Conservation (phyloP, 2,113 vertebrate genomes). For the Scomber japonicus region DNA sequence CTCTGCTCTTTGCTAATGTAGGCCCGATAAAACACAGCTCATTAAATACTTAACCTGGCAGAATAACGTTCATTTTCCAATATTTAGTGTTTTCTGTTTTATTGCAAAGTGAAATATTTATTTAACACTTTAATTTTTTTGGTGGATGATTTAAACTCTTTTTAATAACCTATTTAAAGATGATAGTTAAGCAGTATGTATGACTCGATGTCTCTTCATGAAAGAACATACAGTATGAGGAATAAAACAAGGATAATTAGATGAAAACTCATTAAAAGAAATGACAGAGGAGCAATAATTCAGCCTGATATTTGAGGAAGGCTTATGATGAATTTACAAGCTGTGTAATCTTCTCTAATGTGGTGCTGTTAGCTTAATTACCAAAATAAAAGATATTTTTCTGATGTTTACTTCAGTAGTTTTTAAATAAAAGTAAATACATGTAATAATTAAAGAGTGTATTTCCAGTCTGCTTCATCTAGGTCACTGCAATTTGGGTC, state of each 20-base stretch:
- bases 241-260: not conserved
- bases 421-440: not conserved
- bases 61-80: not conserved
- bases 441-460: not conserved
- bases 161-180: not conserved
- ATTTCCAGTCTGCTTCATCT: not conserved
- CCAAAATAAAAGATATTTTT: not conserved
- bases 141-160: not conserved
- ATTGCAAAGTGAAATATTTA: not conserved
- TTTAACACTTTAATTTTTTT: not conserved
- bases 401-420: not conserved
- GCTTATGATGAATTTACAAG: too few relatives aligned
- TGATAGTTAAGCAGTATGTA: too few relatives aligned
- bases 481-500: constrained; percentile 2
- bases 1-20: not conserved
- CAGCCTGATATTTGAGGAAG: not conserved
- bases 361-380: too few relatives aligned
- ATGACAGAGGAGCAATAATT: not conserved
- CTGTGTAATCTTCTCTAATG: too few relatives aligned
- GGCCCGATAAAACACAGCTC: not conserved
- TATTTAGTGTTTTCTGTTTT: too few relatives aligned
- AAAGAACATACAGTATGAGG: too few relatives aligned
- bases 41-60: not conserved
- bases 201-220: too few relatives aligned
- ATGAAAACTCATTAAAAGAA: not conserved